Evolutionary conservation across 1,140 invertebrate species (phyloP).

Genomic region (Eupristina koningsbergeri): DNA sequence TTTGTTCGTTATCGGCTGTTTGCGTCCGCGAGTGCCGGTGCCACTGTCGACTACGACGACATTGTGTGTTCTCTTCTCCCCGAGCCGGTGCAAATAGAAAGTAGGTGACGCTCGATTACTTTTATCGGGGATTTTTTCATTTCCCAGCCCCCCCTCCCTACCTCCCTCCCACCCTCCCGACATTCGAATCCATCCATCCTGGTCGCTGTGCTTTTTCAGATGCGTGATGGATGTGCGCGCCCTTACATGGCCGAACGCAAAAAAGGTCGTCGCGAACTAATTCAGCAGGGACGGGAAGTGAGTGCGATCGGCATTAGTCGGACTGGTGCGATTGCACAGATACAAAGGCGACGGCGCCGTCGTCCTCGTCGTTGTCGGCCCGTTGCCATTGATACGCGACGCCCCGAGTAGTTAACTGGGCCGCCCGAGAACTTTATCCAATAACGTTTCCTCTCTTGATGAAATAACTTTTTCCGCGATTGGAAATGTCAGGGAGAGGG

Average conservation of each 20-base stretch:
- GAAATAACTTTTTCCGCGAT: neutral
- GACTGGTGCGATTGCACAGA: neutral
- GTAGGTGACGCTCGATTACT: slow-evolving; percentile 4
- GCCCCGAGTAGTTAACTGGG: neutral
- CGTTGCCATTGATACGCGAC: too few species aligned
- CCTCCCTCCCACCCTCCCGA: neutral
- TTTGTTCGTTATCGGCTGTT: neutral
- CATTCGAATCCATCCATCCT: neutral
- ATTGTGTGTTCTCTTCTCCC: too few species aligned
- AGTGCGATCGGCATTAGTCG: neutral
- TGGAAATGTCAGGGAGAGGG: neutral
- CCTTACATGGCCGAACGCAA: neutral
- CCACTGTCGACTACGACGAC: neutral
- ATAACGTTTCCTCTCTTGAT: slow-evolving; percentile 21
- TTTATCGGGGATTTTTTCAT: neutral
- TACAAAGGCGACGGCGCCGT: neutral
- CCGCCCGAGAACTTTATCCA: neutral
- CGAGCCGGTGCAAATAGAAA: neutral
- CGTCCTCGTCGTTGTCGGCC: too few species aligned
- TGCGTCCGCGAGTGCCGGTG: neutral
- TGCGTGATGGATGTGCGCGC: neutral
- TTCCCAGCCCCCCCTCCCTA: neutral
- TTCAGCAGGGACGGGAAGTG: too few species aligned
- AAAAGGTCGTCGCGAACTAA: too few species aligned
- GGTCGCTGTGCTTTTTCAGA: neutral